Evolutionary conservation across 2,888 invertebrate genomes (phyloP).

Genomic region (Cryptus armator): DNA sequence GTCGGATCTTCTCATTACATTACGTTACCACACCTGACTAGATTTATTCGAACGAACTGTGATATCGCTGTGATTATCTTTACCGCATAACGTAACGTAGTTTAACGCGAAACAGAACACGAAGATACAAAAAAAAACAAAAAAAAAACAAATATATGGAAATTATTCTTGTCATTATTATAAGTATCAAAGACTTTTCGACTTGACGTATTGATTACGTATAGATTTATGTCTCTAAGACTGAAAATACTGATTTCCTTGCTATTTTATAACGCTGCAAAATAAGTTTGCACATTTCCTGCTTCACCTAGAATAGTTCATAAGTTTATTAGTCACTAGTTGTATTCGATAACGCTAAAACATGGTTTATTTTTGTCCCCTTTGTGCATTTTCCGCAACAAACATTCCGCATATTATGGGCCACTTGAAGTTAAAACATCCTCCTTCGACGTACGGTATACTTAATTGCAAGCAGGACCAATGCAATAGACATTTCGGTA

Average conservation of each 20-base stretch:
- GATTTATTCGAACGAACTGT: neutral
- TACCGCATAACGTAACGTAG: too few species aligned
- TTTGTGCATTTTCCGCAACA: conserved; percentile 19
- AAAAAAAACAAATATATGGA: too few species aligned
- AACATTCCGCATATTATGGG: neutral
- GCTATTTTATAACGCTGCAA: conserved; percentile 9
- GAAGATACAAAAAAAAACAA: too few species aligned
- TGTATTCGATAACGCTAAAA: too few species aligned
- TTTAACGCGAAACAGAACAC: too few species aligned
- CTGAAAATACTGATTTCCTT: conserved; percentile 14
- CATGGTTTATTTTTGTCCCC: conserved; percentile 11
- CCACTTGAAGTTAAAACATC: conserved; percentile 19
- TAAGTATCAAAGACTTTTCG: too few species aligned
- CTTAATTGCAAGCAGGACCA: conserved; percentile 16
- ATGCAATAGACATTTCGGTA: conserved; percentile 10
- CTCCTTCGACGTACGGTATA: conserved; percentile 10
- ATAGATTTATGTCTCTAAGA: neutral
- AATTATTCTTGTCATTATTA: too few species aligned
- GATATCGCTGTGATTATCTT: neutral
- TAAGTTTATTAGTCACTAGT: conserved; percentile 8
- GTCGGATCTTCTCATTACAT: neutral
- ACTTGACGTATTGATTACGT: neutral
- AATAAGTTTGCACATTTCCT: neutral
- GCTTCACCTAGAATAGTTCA: conserved; percentile 13
- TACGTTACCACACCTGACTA: neutral